Evolutionary conservation across 2,888 invertebrate species (phyloP), one percentile per base, ranked within the genome.

Genomic region (Conus canariensis): DNA sequence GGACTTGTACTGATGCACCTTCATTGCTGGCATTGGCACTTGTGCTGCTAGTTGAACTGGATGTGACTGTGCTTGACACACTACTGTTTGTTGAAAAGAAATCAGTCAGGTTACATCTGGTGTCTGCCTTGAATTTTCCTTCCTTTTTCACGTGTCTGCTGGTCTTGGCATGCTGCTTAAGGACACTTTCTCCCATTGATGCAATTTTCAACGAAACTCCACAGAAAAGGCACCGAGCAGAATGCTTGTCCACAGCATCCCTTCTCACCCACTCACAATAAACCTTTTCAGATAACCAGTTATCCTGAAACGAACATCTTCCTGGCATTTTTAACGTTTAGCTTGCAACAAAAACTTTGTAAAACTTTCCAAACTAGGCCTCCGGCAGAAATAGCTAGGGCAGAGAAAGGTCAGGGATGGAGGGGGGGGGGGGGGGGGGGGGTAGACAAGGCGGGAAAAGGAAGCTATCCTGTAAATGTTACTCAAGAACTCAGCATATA

Each of bases 101-200:
- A 82, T 56, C 45, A 82, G 82, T 82, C 82, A 82, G 4, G 56
- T 22, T 82, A 22, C 82, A 82, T 82, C 82, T 82, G 82, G 82
- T 56, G 56, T 82, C 56, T 56, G 82, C 82, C 82, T 82, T 82
- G 82, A 82, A 82, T 56, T 82, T 16, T 82, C 82, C 0, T 22
- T 82, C 82, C 56, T 82, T 82, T 82, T 82, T 82, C 82, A 16
- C 14, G 45, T 82, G 82, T 82, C 82, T 82, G 14, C 45, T 45
- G n/a, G 82, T 82, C 56, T 82, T 82, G 82, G 82, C 56, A 82
- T 82, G 56, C 19, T 82, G 82, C 56, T 22, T 82, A 14, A 82
- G 56, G 22, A 82, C 82, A 82, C 82, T 82, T 6, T 82, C 82
- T 22, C 82, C 82, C 56, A 82, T 82, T 22, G 56, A 56, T 56